phyloP scores from a whole-genome alignment of 2,888 invertebrate genomes.

The Acanthosepion pharaonis region DNA sequence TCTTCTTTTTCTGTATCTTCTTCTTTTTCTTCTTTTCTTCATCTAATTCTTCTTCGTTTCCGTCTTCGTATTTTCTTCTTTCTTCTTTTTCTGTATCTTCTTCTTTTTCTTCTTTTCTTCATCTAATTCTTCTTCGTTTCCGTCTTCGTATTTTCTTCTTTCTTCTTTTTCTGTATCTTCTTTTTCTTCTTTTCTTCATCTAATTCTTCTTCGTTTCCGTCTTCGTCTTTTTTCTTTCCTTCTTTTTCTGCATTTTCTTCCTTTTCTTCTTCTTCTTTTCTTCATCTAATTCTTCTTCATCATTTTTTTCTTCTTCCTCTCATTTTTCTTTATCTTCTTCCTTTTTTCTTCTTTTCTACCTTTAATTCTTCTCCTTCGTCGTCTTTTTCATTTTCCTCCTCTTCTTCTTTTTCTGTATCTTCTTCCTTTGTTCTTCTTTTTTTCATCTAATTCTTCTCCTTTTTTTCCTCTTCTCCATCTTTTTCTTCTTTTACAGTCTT shows the following conservation, averaged over 20 bases:
- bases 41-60: background rate
- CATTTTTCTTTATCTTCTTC: background rate
- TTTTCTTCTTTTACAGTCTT: too few species aligned
- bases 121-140: background rate
- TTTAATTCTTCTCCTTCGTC: background rate
- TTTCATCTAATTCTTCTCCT: too few species aligned
- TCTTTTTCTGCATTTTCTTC: background rate
- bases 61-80: background rate
- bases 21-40: background rate
- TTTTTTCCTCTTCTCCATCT: too few species aligned
- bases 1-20: background rate
- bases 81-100: background rate
- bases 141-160: background rate
- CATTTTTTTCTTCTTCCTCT: background rate
- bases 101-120: background rate
- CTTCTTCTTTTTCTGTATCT: background rate
- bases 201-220: background rate
- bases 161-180: background rate
- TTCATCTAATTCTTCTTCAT: background rate
- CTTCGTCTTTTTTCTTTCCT: background rate
- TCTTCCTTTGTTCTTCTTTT: background rate
- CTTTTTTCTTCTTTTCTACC: background rate
- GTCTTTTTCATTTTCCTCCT: background rate
- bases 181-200: background rate
- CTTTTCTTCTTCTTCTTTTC: background rate